Evolutionary conservation across 2,113 vertebrate species (phyloP), one percentile per base, ranked within the genome.

Genomic region (Scomber scombrus): DNA sequence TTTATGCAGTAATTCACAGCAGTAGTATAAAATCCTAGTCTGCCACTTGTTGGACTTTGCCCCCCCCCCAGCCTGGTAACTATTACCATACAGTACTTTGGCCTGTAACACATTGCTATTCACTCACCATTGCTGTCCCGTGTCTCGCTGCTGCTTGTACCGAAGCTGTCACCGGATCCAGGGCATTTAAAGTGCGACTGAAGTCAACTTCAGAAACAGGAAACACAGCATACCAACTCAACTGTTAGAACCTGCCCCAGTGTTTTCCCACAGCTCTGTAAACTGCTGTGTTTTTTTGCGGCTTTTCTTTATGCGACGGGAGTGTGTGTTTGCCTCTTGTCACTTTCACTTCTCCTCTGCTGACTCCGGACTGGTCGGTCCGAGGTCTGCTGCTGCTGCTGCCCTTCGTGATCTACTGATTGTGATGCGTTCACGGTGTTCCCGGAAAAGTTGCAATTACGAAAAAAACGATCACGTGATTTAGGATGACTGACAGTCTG

Each of bases 41-140:
- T 10, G 11, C 13, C 4, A 9, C 18, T 29, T 57, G 4, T 5
- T 2, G n/a, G 61, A 78, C 81, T 84, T 71, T 75, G 45, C 50
- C 55, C 50, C 11, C 19, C 18, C 12, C 8, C 4, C 13, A 13
- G 15, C 6, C 2, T 57, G 19, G 34, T 29, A 3, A 40, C 34
- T 40, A 40, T 40, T 40, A 40, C 7, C 6, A 40, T 7, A 40
- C 8, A 40, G 2, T 9, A 7, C 7, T 46, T 23, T 1, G 45
- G n/a, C 11, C 21, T 46, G 62, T 23, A 14, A 49, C 4, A 58
- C 3, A 12, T 0, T 2, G 3, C 1, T 13, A 9, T 21, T 6
- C 11, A 78, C 93, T 93, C 21, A 94, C 93, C 92, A 93, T 93
- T 76, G 75, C 83, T 85, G 67, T 70, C 3, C 52, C 26, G 83